Base-by-base conservation (phyloP, 2,888 invertebrate genomes). In the Brenthis daphne region DNA sequence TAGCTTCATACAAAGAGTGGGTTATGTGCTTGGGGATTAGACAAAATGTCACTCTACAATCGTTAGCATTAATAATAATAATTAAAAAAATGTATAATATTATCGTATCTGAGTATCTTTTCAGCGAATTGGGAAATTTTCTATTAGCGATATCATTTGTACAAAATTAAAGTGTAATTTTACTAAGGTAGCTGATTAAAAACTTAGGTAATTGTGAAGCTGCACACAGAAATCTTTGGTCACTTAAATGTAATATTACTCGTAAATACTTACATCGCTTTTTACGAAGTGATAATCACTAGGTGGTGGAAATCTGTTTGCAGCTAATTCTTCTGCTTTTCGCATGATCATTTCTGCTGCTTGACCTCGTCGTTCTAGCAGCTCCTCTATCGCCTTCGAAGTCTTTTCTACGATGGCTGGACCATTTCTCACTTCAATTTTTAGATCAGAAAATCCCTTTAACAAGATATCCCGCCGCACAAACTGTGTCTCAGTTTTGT, bases 331-430 rank as follows among this genome's bases (percentile, higher is more conserved):
- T 68, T 92, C 91, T 2, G 90, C 90, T 69, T 81, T 83, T 6
- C 81, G 77, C 86, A 88, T 87, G 50, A 92, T 91, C 3, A 83
- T 81, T 60, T 87, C 87, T 0, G 89, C 92, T 0, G 88, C 90
- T 43, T 76, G 80, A 6, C 82, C 80, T 13, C 92, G 77, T 53
- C 79, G 82, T 33, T 74, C 70, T 24, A 92, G 77, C 58, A 92
- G 75, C 4, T 86, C 85, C 47, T 86, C 85, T 5, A 92, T 71
- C 0, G 79, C 78, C 1, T 71, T 73, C 0, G 89, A 87, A 74
- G 88, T 84, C 63, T 85, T 85, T n/a, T 83, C 82, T 3, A 88
- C 89, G 8, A 92, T 88, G 3, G 82, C 81, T 0, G 85, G 75
- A 0, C 92, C 92, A 64, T 89, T 85, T 2, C 92, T 82, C 1